Percentiles rank a stretch among this genome's conserved stretches.
Evolutionary conservation across 2,797 vertebrate genomes (phyloP).

Genomic region (Thalassophryne amazonica): DNA sequence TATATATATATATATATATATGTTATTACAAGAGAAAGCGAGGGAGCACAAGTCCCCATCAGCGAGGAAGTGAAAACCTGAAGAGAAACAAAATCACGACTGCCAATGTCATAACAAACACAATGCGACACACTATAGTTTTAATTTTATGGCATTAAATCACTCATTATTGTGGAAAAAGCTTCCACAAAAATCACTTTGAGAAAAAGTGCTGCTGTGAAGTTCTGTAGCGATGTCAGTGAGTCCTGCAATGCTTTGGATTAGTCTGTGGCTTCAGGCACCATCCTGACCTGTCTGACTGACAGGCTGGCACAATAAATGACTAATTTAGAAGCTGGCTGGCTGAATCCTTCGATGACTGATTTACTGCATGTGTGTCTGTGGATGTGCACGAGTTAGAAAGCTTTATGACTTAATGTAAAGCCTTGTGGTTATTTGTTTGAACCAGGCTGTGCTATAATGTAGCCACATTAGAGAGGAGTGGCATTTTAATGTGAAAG

Average conservation of each 20-base stretch:
- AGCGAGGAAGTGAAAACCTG: too few relatives aligned
- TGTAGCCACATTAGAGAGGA: background rate
- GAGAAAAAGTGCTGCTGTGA: background rate
- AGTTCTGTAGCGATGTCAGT: conserved; percentile 6
- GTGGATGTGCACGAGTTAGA: conserved; percentile 1
- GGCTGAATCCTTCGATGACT: conserved; percentile 18
- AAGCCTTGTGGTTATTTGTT: conserved; percentile 24
- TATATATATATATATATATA: too few relatives aligned
- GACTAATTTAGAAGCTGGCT: conserved; percentile 34
- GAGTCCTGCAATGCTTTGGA: conserved; percentile 11
- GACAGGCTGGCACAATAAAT: conserved; percentile 12
- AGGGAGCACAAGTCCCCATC: too few relatives aligned
- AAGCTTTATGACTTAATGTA: conserved; percentile 7
- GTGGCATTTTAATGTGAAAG: background rate
- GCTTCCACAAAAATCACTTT: background rate
- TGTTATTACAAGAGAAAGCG: too few relatives aligned
- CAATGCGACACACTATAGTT: too few relatives aligned
- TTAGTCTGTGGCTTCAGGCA: conserved; percentile 39
- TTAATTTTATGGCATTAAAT: background rate
- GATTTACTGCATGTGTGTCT: conserved; percentile 17
- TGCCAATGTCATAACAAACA: too few relatives aligned
- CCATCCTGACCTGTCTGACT: conserved; percentile 43
- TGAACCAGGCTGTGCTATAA: background rate
- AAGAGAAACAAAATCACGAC: too few relatives aligned
- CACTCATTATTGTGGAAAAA: background rate